Evolutionary conservation across 2,113 vertebrate species (phyloP), one percentile per base, ranked within the genome.

Genomic region (Crotalus viridis): DNA sequence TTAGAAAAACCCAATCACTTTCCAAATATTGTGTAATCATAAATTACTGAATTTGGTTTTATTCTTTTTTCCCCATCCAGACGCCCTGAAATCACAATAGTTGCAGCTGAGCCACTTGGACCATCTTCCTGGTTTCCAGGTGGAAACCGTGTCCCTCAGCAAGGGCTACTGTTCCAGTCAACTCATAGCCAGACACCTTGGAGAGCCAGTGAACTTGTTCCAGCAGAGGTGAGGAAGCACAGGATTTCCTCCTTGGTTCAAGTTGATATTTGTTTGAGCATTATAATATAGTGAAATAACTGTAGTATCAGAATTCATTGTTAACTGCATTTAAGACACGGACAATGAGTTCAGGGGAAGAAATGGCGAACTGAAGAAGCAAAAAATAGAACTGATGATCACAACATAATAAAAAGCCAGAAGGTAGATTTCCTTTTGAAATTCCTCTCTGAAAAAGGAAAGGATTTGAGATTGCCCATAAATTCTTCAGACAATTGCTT

Each of bases 51-150:
- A 74, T 95, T 91, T 3, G 2, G 43, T 59, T 0, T 7, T 52
- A 8, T 24, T 59, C 15, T 59, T 85, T 26, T 46, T 94, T 85
- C 93, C 26, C n/a, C 93, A 90, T 94, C 10, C 28, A 99, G 99
- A 93, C 98, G 98, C 85, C 98, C 99, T 24, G 98, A 99, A 97
- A 99, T 99, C 97, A 99, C 98, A 88, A 98, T 99, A 87, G 97
- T 99, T 96, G 98, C 99, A 61, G 98, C 98, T 61, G 98, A 99
- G 94, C 98, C 98, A 0, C 96, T 99, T 93, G 97, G 96, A 55
- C 96, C 97, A 7, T 97, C 97, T n/a, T 97, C 96, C 48, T 99
- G 98, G 98, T 99, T 99, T 96, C 96, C 98, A 46, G 98, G 97
- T 95, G 91, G 94, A 28, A 95, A 95, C 90, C 95, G 96, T 92